Conservation (phyloP, 2,888 invertebrate species). For the Tiliacea citrago region DNA sequence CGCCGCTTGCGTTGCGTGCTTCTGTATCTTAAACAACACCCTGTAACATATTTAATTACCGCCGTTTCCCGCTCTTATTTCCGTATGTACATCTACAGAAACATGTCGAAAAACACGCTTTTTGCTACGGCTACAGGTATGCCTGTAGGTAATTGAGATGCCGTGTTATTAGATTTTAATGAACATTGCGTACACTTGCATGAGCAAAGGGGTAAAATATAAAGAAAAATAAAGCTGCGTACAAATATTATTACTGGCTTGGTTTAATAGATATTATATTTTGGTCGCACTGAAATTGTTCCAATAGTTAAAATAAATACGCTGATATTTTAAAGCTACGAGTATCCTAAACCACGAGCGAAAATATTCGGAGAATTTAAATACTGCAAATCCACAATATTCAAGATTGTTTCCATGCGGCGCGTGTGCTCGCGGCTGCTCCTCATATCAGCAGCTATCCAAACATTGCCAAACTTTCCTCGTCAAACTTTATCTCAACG, state of each 20-base stretch:
- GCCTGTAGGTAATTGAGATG: slow-evolving; percentile 70
- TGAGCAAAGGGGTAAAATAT: slow-evolving; percentile 14
- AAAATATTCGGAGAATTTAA: slow-evolving; percentile 39
- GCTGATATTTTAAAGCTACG: slow-evolving; percentile 15
- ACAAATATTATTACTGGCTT: not conserved
- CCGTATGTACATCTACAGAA: slow-evolving; percentile 27
- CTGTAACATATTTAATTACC: slow-evolving; percentile 84
- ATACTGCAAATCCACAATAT: slow-evolving; percentile 36
- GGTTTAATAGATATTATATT: not conserved
- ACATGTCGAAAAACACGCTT: slow-evolving; percentile 39
- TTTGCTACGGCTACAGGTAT: slow-evolving; percentile 57
- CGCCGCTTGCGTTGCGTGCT: slow-evolving; percentile 70
- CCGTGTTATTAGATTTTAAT: slow-evolving; percentile 71
- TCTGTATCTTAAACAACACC: slow-evolving; percentile 81
- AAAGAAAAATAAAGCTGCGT: slow-evolving; percentile 1
- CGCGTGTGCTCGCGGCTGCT: slow-evolving; percentile 28
- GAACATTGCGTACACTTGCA: slow-evolving; percentile 61
- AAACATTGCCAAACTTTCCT: slow-evolving; percentile 78
- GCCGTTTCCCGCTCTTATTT: slow-evolving; percentile 26
- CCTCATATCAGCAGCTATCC: slow-evolving; percentile 76
- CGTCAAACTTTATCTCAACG: slow-evolving; percentile 73
- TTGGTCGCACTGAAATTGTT: not conserved
- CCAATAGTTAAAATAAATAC: not conserved
- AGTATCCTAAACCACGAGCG: slow-evolving; percentile 12
- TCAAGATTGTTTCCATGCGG: slow-evolving; percentile 52